Evolutionary conservation across 2,113 vertebrate species (phyloP), one percentile per base, ranked within the genome.

Genomic region (Zosterops lateralis): DNA sequence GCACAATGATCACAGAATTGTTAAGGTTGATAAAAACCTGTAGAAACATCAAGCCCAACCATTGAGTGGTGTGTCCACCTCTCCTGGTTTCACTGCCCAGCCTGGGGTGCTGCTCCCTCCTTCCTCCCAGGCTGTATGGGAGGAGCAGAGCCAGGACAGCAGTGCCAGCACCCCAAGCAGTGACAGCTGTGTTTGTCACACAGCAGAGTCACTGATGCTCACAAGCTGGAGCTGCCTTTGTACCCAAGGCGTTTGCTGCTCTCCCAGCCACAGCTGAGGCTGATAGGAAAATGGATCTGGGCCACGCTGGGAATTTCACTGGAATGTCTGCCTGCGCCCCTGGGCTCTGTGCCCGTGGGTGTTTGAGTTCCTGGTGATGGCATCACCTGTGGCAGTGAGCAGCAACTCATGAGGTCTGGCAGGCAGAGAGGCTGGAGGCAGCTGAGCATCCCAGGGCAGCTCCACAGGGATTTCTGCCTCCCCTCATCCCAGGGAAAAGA

Each of bases 141-240:
- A 48, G 81, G n/a, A 38, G 70, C 25, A 26, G 80, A 45, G 80
- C 34, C 0, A 4, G 67, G 54, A 7, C 0, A 8, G 40, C 1
- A 25, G 29, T 7, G n/a, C n/a, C 75, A 42, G 29, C 1, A 0
- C 20, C 22, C 62, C 0, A 0, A 42, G 73, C 48, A 19, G 70
- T 17, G 87, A 7, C 73, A 65, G 48, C 3, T 16, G 70, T 60
- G 32, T 36, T 75, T 68, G 76, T 45, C 40, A 73, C 44, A 10
- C 0, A 2, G 54, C 82, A 48, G 28, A 0, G 2, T 36, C 83
- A 21, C 48, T 0, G 0, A 7, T 3, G 31, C 3, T 8, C 9
- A 34, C 12, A 5, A 12, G 31, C 21, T 9, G 3, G 34, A 77
- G 76, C 62, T 66, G 84, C 70, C 51, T 80, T 79, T 83, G 64